Evolutionary conservation across 2,113 vertebrate species (phyloP).

Genomic region (Hypomesus transpacificus): DNA sequence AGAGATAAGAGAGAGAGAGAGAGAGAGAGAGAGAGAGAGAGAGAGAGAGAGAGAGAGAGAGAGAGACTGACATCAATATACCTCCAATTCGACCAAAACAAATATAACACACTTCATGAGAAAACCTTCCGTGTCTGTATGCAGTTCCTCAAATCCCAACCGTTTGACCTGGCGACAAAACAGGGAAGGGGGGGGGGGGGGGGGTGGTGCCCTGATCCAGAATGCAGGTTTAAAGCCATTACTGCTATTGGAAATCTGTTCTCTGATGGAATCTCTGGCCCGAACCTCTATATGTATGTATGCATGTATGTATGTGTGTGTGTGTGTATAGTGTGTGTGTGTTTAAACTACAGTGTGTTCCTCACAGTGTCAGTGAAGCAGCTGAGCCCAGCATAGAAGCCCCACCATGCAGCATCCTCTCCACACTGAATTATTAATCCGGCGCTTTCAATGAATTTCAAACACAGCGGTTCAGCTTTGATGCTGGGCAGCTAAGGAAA

Average conservation of each 20-base stretch:
- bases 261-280: no score
- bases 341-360: neutral
- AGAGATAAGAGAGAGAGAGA: slow-evolving; percentile 15
- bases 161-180: no score
- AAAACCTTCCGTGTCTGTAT: no score
- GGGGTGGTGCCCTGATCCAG: no score
- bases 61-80: no score
- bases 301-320: neutral
- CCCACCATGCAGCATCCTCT: slow-evolving; percentile 5
- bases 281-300: neutral
- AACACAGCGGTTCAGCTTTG: slow-evolving; percentile 31
- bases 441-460: slow-evolving; percentile 39
- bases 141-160: no score
- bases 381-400: neutral
- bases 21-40: slow-evolving; percentile 1
- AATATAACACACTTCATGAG: no score
- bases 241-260: no score
- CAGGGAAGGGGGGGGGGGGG: no score
- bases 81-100: no score
- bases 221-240: no score
- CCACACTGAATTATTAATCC: slow-evolving; percentile 48
- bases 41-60: no score
- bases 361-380: slow-evolving; percentile 18
- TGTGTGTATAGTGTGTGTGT: neutral
- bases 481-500: slow-evolving; percentile 14